These are phyloP conservation scores for Coecobrya sp. DNA, from an alignment of 2,888 invertebrate species.

Conservation along the genomic window DNA sequence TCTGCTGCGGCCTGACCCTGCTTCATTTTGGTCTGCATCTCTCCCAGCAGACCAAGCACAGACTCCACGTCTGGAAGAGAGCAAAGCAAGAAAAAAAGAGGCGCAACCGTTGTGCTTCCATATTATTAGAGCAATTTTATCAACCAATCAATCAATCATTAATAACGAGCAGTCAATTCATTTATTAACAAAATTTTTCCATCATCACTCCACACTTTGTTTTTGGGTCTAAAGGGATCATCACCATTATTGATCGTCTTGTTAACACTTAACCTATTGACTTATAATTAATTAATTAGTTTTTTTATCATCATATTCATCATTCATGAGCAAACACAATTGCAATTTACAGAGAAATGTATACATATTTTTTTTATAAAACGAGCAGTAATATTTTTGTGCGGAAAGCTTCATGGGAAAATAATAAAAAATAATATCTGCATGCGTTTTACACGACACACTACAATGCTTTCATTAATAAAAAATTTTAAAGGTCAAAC, in stretches of 20 bases:
- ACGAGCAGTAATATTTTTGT: conserved; percentile 46
- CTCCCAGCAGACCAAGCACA: conserved; percentile 84
- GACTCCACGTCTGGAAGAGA: conserved; percentile 85
- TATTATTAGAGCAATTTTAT: conserved; percentile 70
- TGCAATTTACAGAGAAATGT: conserved; percentile 64
- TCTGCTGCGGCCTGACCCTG: conserved; percentile 88
- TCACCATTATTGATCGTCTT: neutral
- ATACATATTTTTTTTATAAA: conserved; percentile 17
- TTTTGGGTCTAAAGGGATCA: conserved; percentile 13
- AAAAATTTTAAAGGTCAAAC: conserved; percentile 66
- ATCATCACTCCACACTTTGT: conserved; percentile 18
- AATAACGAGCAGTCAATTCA: neutral
- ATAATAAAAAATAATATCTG: conserved; percentile 19
- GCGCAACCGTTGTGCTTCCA: conserved; percentile 74
- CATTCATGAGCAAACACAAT: conserved; percentile 79
- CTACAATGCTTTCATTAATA: neutral
- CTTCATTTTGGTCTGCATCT: conserved; percentile 84
- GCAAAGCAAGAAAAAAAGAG: conserved; percentile 73
- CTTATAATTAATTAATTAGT: neutral
- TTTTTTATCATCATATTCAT: conserved; percentile 1
- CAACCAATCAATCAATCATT: conserved; percentile 47
- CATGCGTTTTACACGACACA: conserved; percentile 17
- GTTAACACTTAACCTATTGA: conserved; percentile 5
- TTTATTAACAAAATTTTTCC: neutral
- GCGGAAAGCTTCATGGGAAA: conserved; percentile 79